Evolutionary conservation across 1,140 invertebrate genomes (phyloP), one percentile per base, ranked within the genome.

Genomic region (Holcopasites calliopsidis): DNA sequence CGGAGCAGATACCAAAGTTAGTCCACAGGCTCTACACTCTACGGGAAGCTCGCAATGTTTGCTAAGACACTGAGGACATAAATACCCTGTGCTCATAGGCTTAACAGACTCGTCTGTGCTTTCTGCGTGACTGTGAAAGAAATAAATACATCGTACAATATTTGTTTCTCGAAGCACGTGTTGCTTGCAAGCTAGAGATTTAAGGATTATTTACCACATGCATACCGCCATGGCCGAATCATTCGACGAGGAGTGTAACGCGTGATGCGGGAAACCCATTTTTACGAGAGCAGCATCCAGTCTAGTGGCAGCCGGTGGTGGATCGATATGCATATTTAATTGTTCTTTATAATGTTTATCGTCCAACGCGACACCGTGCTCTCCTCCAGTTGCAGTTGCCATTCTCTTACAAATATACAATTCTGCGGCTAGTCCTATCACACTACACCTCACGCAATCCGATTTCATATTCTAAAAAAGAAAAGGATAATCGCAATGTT

Each of bases 11-110:
- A 99, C 98, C n/a, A 99, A 92, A 3, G 98, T 99, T 31, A 99
- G 92, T 13, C 97, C 97, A 92, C 99, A 99, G 16, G 96, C 95
- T 88, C 96, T 94, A 90, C 99, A 99, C 92, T 99, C 98, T 1
- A 98, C 97, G 0, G 99, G 99, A 77, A 99, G 93, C 90, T 99
- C 98, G 92, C 98, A 99, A 91, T 99, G 99, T 92, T 99, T 99
- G 90, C 97, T 97, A 75, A 95, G 94, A 92, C 99, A 99, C 88
- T 99, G 98, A 28, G 98, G 98, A 90, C 98, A 99, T 85, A 98
- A 95, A 88, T 98, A 99, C 3, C 98, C 98, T 18, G 93, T 94
- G 42, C 94, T 93, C 85, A 91, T 95, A 71, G 94, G 90, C 88
- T 94, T 94, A 65, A 93, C 93, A 4, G 92, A 92, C 66, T 94